A percentile compares a stretch with the other conserved stretches of the same genome.
Conservation (phyloP, 2,797 vertebrate species). For the Setipinna tenuifilis region DNA sequence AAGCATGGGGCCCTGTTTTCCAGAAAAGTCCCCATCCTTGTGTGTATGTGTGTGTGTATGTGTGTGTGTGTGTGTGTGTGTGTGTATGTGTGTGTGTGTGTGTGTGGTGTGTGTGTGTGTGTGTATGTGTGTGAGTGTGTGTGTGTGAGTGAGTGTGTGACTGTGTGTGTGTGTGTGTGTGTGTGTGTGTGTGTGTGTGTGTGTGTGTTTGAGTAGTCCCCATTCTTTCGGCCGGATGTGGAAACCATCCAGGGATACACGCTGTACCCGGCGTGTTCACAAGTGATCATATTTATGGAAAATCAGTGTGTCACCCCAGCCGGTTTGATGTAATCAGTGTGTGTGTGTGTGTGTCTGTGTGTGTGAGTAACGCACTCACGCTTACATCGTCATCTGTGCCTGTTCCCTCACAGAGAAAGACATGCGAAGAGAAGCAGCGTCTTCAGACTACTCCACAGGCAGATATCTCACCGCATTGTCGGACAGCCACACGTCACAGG, state of each 20-base stretch:
- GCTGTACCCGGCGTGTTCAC: background rate
- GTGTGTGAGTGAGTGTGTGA: background rate
- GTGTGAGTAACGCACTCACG: too few relatives aligned
- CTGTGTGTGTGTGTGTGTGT: background rate
- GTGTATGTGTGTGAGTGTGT: constrained; percentile 26
- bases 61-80: too few relatives aligned
- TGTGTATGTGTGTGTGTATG: too few relatives aligned
- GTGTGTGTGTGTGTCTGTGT: constrained; percentile 48
- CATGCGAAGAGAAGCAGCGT: constrained; percentile 66
- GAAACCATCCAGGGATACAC: background rate
- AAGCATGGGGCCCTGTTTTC: constrained; percentile 38
- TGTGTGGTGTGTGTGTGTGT: too few relatives aligned
- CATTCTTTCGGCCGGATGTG: background rate
- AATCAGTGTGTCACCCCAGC: background rate
- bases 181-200: background rate
- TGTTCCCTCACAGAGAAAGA: constrained; percentile 61
- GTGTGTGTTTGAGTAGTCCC: too few relatives aligned
- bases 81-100: background rate
- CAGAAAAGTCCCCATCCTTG: background rate
- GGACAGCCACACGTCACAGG: constrained; percentile 35
- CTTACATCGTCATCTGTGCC: background rate
- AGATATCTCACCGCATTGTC: background rate
- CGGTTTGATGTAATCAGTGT: background rate
- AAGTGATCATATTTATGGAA: background rate
- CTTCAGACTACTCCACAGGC: constrained; percentile 63